Base-by-base conservation (phyloP, 53 echinoderm and acorn worm species). In the Crossaster papposus region DNA sequence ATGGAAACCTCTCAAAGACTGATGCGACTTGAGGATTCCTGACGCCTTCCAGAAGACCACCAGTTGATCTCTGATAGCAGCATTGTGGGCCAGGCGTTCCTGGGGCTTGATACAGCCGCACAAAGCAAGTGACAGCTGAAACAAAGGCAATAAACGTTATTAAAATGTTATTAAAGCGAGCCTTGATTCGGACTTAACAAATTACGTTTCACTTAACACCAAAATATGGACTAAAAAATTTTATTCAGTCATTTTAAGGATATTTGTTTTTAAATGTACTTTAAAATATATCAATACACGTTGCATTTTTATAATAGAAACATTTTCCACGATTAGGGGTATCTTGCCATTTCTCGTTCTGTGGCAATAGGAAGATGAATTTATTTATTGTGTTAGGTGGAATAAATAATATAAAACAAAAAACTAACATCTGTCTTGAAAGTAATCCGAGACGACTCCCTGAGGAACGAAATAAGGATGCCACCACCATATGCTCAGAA, bases 1-100 rank as follows among this genome's bases (percentile, higher is more conserved):
- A 18, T 36, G 86, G 86, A 34, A 35, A 76, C 14, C 36, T n/a
- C 76, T 86, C 86, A 54, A 86, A 62, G 33, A 86, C 86, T 37
- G 86, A 31, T 22, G 86, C 86, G 35, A 36, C 28, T 1, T 11
- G 5, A 18, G 75, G n/a, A 36, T 35, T 58, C 58, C 86, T 50
- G 6, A 86, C 51, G 34, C 35, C 86, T 10, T 5, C 10, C 26
- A 86, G 26, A 10, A 86, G 37, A 35, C 14, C 36, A 36, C 86
- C 75, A n/a, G 37, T 54, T 31, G 30, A 75, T 1, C 8, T 26
- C 13, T 75, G 36, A 35, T 86, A 86, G 58, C 86, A 86, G 33
- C 86, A 86, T 73, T 31, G 70, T 1, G 71, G 77, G 2, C 77
- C 77, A 14, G 86, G 76, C 1, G 4, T 52, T 0, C 85, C 72